Base-by-base conservation (phyloP, 1,140 invertebrate species). In the Triops longicaudatus region DNA sequence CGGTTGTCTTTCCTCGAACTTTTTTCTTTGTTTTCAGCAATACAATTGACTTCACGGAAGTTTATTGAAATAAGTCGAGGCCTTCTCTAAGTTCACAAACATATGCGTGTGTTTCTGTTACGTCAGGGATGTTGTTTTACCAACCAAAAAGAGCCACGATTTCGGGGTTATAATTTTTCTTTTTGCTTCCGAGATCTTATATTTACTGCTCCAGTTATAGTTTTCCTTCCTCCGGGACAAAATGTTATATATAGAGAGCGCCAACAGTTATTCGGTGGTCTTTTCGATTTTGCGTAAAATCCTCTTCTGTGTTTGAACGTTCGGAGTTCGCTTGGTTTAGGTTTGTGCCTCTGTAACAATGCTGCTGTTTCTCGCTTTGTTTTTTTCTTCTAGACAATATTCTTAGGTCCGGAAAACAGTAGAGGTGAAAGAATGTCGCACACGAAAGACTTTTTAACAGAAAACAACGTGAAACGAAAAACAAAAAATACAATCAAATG, bases 121-220 rank as follows among this genome's bases (percentile, higher is more conserved):
- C 76, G 75, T 77, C 76, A 74, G 74, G 73, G 73, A 79, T 43
- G 74, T 73, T 63, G 73, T 77, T 77, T n/a, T n/a, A n/a, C n/a
- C 74, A 37, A 37, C 31, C 22, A 63, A 63, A 63, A 22, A 63
- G 14, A 14, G 50, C 22, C 14, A 63, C 14, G n/a, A 63, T 17
- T 17, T 63, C 14, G 50, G 50, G 44, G 50, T 6, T 22, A 5
- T n/a, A 14, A 14, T 17, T 17, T 63, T 63, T 22, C 14, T 22
- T 10, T 63, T 17, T n/a, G 50, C 50, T 63, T 63, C 50, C 50
- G 50, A 63, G 50, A 63, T 63, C 14, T 63, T 10, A 14, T 63
- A n/a, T 63, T 17, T 22, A n/a, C 22, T 44, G 22, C 31, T 37
- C 50, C 10, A 63, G 50, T 63, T 63, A 17, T 22, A 63, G 44